Evolutionary conservation across 2,888 invertebrate species (phyloP), one percentile per base, ranked within the genome.

Genomic region (Nezara viridula): DNA sequence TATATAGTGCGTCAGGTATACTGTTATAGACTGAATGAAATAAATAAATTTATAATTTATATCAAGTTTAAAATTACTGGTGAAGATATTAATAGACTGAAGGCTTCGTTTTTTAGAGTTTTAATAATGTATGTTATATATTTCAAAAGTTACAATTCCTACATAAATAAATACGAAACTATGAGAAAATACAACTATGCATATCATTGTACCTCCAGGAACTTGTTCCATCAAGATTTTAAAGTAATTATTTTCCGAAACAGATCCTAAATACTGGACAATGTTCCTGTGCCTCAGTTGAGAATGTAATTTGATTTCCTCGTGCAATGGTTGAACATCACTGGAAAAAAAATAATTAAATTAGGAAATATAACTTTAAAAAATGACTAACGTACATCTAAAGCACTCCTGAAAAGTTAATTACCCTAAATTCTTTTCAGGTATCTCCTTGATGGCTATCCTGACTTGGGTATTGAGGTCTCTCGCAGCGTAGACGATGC

Each of bases 201-300:
- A 32, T n/a, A 32, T 55, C 0, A n/a, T 81, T 40, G 10, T 91
- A 92, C 98, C 98, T 94, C 98, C 98, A 24, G 98, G 98, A 14
- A 99, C 98, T 95, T 98, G 98, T 93, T 99, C 99, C 99, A 99
- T 99, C 93, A 99, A 98, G 91, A 99, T 99, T 94, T 99, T 98
- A 93, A 99, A 99, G 92, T 95, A 98, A 90, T 98, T 98, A 93
- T 97, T 96, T 93, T 99, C 98, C 88, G 98, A 98, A 90, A 97
- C 95, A 24, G 99, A 99, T 2, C 99, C 98, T 90, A 98, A 94
- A 93, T 98, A 98, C 94, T 97, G 95, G 0, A 99, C 99, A 92
- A 99, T 99, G 93, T 99, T 99, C 92, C 98, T 94, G 93, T 99
- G 99, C 5, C 98, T 94, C 89, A 99, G 93, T 92, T 99, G 98